These are phyloP conservation scores for Phylloscopus whistleri DNA, from an alignment of 2,113 vertebrate genomes.

Conservation along the genomic window DNA sequence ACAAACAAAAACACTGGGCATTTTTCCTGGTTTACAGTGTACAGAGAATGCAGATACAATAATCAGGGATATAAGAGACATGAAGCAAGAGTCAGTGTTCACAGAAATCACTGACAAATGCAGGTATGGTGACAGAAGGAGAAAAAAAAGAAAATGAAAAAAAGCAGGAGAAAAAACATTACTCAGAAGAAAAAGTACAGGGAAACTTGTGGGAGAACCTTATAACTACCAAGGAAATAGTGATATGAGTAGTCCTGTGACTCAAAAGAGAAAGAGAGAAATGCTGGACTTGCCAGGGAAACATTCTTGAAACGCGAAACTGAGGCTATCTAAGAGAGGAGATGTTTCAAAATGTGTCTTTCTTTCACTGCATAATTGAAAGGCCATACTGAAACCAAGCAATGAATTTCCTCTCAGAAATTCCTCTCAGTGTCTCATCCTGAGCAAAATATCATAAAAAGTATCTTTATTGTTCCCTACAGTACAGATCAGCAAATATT, in stretches of 20 bases:
- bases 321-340: background rate
- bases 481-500: background rate
- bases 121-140: background rate
- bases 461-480: background rate
- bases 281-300: background rate
- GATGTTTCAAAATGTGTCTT: background rate
- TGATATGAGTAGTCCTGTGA: background rate
- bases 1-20: background rate
- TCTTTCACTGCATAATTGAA: background rate
- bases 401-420: background rate
- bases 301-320: conserved; percentile 34
- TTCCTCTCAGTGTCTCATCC: background rate
- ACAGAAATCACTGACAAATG: background rate
- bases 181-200: background rate
- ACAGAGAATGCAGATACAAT: background rate
- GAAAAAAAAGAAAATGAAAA: background rate
- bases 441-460: background rate
- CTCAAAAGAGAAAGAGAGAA: background rate
- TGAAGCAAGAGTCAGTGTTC: background rate
- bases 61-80: background rate
- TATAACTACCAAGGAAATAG: background rate
- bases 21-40: background rate
- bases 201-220: background rate
- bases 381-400: background rate
- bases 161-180: background rate